Base-by-base conservation (phyloP, 2,113 vertebrate species). In the Muntiacus muntjak region DNA sequence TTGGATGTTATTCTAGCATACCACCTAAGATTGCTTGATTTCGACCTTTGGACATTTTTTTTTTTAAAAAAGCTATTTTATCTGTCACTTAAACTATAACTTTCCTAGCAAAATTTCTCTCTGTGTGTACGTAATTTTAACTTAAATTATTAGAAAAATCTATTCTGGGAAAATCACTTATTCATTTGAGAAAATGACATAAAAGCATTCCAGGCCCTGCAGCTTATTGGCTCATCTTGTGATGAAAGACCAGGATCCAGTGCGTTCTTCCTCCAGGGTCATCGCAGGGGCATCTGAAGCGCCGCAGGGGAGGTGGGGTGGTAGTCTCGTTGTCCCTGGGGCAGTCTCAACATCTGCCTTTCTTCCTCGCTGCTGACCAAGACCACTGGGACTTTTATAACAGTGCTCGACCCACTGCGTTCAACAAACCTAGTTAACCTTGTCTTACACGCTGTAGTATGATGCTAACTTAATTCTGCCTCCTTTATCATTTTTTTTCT, bases 31-130 rank as follows among this genome's bases (percentile, higher is more conserved):
- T 19, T 54, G 4, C 58, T 95, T 86, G 83, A 71, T 54, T 74
- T 94, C 58, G 88, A 74, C 86, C 57, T 57, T 74, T 36, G 92
- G 54, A 54, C 36, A 21, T 33, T 40, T 57, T 23, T 60, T 60
- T 60, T 62, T 33, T 4, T 15, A 1, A 55, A 50, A 87, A 86
- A 45, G 52, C 21, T 57, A 13, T 43, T 19, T 0, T n/a, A 30
- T 90, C 84, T 92, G n/a, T 94, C 81, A 84, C 71, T 95, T 84
- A 89, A 92, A 89, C 14, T 43, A 47, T 55, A 85, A 33, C 50
- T 50, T n/a, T 95, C 74, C 58, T 64, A 76, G 45, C 50, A 83
- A 40, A 87, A 19, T 43, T 67, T 74, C 71, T 89, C 14, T 90
- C 28, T 97, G 7, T 40, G 45, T 33, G 5, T 55, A 55, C 8